Conservation (phyloP, 92 coral and sea anemone species). For the Porites divaricata region DNA sequence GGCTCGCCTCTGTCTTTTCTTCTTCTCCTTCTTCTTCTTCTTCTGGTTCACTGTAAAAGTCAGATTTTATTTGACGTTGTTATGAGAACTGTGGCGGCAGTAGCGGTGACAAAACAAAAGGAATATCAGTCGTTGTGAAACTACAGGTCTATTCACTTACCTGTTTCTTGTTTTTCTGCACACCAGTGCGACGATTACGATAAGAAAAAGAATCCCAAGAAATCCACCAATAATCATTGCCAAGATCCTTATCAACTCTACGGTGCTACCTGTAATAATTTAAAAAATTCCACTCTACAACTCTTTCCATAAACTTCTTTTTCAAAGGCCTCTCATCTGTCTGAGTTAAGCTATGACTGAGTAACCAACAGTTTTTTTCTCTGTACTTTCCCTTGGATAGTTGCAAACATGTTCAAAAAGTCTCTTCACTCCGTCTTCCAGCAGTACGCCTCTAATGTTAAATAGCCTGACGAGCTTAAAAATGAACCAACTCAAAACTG, state of each 20-base stretch:
- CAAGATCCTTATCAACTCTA: conserved; percentile 19
- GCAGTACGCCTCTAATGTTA: too few species aligned
- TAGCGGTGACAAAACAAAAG: neutral
- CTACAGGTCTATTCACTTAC: neutral
- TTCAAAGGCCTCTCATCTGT: neutral
- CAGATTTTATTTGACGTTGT: neutral
- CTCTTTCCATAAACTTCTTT: neutral
- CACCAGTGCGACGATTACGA: conserved; percentile 1
- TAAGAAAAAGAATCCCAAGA: conserved; percentile 15
- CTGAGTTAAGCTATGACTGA: neutral
- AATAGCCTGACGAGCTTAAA: neutral
- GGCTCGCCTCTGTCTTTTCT: conserved; percentile 2
- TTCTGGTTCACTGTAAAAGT: conserved; percentile 4
- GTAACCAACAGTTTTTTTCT: too few species aligned
- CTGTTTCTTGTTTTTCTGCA: conserved; percentile 12
- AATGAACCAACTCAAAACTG: neutral
- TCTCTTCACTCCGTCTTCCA: too few species aligned
- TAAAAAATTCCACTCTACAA: neutral
- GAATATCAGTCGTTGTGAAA: too few species aligned
- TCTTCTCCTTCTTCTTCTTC: neutral
- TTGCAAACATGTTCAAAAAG: too few species aligned
- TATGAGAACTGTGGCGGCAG: neutral
- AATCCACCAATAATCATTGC: conserved; percentile 39
- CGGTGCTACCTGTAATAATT: conserved; percentile 15
- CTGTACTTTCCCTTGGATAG: too few species aligned